These are phyloP conservation scores for Diplodus sargus DNA, from an alignment of 2,797 vertebrate genomes.

Conservation along the genomic window DNA sequence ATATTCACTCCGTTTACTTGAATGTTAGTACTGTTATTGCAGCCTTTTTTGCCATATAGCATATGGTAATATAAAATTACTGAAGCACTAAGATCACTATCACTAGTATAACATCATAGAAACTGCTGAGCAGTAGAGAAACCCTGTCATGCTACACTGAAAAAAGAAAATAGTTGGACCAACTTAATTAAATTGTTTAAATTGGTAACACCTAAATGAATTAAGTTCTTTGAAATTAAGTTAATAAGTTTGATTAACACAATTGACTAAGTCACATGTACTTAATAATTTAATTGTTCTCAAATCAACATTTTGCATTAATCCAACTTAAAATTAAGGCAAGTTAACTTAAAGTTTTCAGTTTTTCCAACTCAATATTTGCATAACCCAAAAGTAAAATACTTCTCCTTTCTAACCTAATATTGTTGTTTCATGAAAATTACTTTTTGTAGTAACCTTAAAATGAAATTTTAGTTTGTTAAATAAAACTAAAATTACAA, in stretches of 20 bases:
- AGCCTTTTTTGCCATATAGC: too few relatives aligned
- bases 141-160: background rate
- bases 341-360: slow-evolving; percentile 29
- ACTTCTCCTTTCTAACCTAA: slow-evolving; percentile 14
- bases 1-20: too few relatives aligned
- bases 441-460: slow-evolving; percentile 9
- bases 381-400: slow-evolving; percentile 30
- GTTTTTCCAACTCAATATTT: slow-evolving; percentile 33
- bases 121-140: too few relatives aligned
- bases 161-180: slow-evolving; percentile 30
- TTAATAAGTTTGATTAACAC: slow-evolving; percentile 17
- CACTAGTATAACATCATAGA: too few relatives aligned
- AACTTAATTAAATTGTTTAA: slow-evolving; percentile 20
- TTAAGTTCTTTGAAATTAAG: too few relatives aligned
- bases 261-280: slow-evolving; percentile 13
- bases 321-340: slow-evolving; percentile 19
- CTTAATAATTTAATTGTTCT: background rate
- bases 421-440: slow-evolving; percentile 4
- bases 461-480: slow-evolving; percentile 8
- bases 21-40: too few relatives aligned
- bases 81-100: too few relatives aligned
- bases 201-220: too few relatives aligned
- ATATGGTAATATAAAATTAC: too few relatives aligned
- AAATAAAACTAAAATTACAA: slow-evolving; percentile 11
- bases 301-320: slow-evolving; percentile 25